These are phyloP conservation scores for Lepidurus couesii DNA, from an alignment of 1,140 invertebrate species.

Conservation along the genomic window DNA sequence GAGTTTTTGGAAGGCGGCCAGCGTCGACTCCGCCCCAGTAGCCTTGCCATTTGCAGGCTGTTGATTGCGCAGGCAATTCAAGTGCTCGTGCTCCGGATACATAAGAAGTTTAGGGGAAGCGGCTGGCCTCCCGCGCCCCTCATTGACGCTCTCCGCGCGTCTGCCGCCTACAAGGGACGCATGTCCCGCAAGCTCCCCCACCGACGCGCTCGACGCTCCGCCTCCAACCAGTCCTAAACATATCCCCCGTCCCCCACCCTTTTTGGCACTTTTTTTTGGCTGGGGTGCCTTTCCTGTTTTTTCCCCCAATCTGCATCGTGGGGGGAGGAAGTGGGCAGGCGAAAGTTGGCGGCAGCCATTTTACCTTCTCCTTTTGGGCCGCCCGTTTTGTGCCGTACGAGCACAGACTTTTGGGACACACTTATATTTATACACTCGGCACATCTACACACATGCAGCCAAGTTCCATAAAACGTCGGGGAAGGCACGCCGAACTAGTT, in stretches of 20 bases:
- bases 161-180: slow-evolving; percentile 11
- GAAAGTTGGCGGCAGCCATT: slow-evolving; percentile 4
- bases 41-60: slow-evolving; percentile 18
- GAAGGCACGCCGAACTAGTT: neutral
- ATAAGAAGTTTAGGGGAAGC: neutral
- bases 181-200: neutral
- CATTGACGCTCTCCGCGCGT: slow-evolving; percentile 13
- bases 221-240: neutral
- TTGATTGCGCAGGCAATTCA: neutral
- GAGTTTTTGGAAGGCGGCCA: neutral
- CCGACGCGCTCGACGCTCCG: slow-evolving; percentile 19
- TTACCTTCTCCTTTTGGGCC: neutral
- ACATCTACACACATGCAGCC: slow-evolving; percentile 1
- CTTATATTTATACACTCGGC: neutral
- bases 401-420: neutral
- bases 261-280: neutral
- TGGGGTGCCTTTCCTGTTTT: slow-evolving; percentile 13
- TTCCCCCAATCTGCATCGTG: slow-evolving; percentile 12
- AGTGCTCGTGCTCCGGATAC: neutral
- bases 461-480: neutral
- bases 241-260: neutral
- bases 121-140: neutral
- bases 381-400: neutral
- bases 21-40: slow-evolving; percentile 7
- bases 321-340: neutral